Evolutionary conservation across 1,140 invertebrate species (phyloP).

Genomic region (Temnothorax curvispinosus): DNA sequence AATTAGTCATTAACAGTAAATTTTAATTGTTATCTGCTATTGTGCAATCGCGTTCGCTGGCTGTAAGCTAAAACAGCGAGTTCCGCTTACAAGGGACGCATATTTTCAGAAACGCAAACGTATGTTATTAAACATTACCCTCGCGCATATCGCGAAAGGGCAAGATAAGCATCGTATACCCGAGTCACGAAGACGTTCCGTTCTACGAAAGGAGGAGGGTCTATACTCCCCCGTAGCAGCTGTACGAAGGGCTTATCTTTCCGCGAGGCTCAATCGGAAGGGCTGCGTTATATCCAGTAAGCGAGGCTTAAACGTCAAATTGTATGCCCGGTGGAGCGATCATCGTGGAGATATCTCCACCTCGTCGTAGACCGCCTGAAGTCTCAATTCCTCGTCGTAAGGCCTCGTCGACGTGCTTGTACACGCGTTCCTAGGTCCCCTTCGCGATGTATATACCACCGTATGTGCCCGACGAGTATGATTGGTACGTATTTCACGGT

Average conservation of each 20-base stretch:
- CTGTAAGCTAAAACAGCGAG: neutral
- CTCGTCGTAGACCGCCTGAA: slow-evolving; percentile 60
- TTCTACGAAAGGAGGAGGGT: neutral
- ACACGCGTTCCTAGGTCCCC: slow-evolving; percentile 33
- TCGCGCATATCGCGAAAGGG: slow-evolving; percentile 34
- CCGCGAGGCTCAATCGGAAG: slow-evolving; percentile 38
- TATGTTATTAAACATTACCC: slow-evolving; percentile 47
- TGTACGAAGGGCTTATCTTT: slow-evolving; percentile 61
- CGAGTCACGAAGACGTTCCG: slow-evolving; percentile 51
- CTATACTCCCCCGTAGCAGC: slow-evolving; percentile 52
- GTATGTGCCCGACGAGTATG: slow-evolving; percentile 55
- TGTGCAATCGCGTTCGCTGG: neutral
- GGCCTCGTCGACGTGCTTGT: slow-evolving; percentile 36
- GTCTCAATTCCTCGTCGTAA: slow-evolving; percentile 67
- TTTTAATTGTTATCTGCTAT: neutral
- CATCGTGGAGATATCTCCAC: slow-evolving; percentile 54
- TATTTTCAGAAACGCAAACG: slow-evolving; percentile 13
- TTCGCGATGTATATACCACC: slow-evolving; percentile 29
- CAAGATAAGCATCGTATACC: slow-evolving; percentile 50
- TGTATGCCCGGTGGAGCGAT: slow-evolving; percentile 61
- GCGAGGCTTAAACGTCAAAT: slow-evolving; percentile 68
- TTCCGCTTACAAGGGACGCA: neutral
- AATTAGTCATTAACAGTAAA: neutral
- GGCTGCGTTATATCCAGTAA: slow-evolving; percentile 54
- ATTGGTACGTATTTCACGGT: slow-evolving; percentile 79